These are phyloP conservation scores for Scalopus aquaticus DNA, from an alignment of 2,113 vertebrate species.

Conservation along the genomic window DNA sequence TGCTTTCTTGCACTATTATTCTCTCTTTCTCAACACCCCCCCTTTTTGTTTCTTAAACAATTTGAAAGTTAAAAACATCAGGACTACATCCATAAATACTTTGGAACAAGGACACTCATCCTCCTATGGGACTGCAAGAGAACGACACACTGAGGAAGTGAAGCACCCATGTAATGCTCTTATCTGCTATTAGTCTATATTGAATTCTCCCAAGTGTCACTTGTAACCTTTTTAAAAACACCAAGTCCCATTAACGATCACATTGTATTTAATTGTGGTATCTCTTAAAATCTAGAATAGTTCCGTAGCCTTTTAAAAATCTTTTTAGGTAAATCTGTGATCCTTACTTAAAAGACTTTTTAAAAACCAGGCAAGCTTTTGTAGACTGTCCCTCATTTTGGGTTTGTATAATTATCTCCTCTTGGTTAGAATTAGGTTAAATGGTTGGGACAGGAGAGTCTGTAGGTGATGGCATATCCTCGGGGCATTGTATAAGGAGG, in stretches of 20 bases:
- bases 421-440: background rate
- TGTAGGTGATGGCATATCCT: background rate
- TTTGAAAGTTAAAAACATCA: slow-evolving; percentile 8
- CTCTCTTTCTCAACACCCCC: background rate
- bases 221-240: slow-evolving; percentile 11
- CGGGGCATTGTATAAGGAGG: background rate
- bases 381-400: slow-evolving; percentile 5
- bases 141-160: background rate
- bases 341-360: background rate
- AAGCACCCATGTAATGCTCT: background rate
- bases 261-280: slow-evolving; percentile 36
- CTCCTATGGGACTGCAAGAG: background rate
- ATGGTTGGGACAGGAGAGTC: background rate
- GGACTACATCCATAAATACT: background rate
- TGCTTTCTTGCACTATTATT: background rate
- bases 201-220: background rate
- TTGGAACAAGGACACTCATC: background rate
- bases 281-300: slow-evolving; percentile 5
- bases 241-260: background rate
- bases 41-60: background rate
- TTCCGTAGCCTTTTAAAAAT: slow-evolving; percentile 20
- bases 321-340: background rate
- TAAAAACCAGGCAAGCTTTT: background rate
- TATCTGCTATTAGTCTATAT: background rate
- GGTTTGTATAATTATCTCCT: slow-evolving; percentile 22